A percentile compares a stretch with the other conserved stretches of the same genome.
These are phyloP conservation scores for Apodemia zela DNA, from an alignment of 2,888 invertebrate species.

Conservation along the genomic window DNA sequence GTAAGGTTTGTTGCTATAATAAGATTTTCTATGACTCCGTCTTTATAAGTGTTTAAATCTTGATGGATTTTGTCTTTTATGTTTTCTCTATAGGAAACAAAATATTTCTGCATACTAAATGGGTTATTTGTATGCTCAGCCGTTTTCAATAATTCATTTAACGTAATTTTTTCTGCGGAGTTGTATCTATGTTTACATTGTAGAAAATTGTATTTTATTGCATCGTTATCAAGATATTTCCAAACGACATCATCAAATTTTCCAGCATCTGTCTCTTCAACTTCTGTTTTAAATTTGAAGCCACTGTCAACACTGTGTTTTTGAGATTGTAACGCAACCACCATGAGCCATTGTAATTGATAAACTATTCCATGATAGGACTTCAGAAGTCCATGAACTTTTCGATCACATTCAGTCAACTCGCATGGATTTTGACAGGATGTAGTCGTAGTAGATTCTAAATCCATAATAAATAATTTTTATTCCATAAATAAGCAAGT, in stretches of 20 bases:
- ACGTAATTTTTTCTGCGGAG: slow-evolving; percentile 15
- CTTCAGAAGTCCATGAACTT: slow-evolving; percentile 18
- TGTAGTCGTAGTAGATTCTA: not conserved
- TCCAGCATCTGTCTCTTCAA: slow-evolving; percentile 17
- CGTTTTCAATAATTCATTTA: slow-evolving; percentile 15
- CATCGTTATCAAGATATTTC: slow-evolving; percentile 10
- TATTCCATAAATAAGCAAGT: not conserved
- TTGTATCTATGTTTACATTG: slow-evolving; percentile 18
- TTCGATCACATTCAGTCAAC: not conserved
- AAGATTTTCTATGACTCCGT: not conserved
- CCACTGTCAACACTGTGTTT: slow-evolving; percentile 7
- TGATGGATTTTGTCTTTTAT: slow-evolving; percentile 7
- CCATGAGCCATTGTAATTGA: slow-evolving; percentile 22
- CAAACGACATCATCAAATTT: slow-evolving; percentile 22
- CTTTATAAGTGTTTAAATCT: not conserved
- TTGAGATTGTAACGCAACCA: slow-evolving; percentile 18
- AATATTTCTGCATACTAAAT: slow-evolving; percentile 18
- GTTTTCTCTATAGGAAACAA: slow-evolving; percentile 10
- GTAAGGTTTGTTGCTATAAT: not conserved
- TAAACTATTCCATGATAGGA: slow-evolving; percentile 21
- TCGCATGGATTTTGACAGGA: not conserved
- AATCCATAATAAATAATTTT: not conserved
- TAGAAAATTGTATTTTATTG: slow-evolving; percentile 17
- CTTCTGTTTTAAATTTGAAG: slow-evolving; percentile 20
- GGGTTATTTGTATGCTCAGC: slow-evolving; percentile 3